Evolutionary conservation across 2,797 vertebrate species (phyloP).

Genomic region (Manis pentadactyla): DNA sequence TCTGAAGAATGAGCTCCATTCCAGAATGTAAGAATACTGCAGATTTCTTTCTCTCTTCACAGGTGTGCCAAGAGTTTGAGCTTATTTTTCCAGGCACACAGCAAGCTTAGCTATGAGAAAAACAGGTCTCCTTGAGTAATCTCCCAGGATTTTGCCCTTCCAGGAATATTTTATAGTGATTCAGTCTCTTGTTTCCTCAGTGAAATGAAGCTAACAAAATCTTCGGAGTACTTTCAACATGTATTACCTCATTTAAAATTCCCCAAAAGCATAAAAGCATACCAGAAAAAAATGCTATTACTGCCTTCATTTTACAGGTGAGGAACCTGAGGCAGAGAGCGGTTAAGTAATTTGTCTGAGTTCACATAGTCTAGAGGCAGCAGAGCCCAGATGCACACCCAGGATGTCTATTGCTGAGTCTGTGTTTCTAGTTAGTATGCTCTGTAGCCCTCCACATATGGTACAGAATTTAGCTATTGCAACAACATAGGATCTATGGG

Average conservation of each 20-base stretch:
- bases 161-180: neutral
- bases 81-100: neutral
- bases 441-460: rapidly evolving
- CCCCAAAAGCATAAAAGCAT: neutral
- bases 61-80: neutral
- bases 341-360: neutral
- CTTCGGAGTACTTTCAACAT: neutral
- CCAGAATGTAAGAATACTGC: neutral
- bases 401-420: neutral
- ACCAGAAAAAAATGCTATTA: neutral
- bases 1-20: neutral
- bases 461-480: neutral
- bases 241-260: neutral
- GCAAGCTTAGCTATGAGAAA: neutral
- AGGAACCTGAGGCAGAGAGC: neutral
- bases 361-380: neutral
- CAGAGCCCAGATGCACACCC: neutral
- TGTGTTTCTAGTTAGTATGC: neutral
- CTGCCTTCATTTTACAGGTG: neutral
- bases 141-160: neutral
- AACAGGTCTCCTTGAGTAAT: conserved; percentile 77
- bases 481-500: neutral
- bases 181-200: neutral
- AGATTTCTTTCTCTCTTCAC: neutral
- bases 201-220: neutral